Percentiles rank a stretch among this genome's conserved stretches.
phyloP scores from a whole-genome alignment of 2,797 vertebrate species.

The Argyrosomus regius region DNA sequence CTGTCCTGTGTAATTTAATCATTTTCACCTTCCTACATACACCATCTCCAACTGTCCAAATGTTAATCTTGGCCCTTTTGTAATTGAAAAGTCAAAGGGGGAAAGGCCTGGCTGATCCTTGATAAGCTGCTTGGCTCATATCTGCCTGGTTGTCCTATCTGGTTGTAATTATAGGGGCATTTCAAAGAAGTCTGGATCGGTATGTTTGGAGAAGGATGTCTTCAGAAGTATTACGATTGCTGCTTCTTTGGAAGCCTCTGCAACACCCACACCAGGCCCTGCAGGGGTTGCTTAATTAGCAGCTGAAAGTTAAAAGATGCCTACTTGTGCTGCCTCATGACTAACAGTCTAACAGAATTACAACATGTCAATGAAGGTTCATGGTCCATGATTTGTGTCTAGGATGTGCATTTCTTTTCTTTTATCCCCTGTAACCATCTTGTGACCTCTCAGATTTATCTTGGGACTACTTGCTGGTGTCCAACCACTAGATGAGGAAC shows the following conservation, averaged over 20 bases:
- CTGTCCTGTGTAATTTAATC: constrained; percentile 11
- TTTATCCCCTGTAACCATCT: not conserved
- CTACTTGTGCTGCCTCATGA: not conserved
- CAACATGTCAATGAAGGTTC: not conserved
- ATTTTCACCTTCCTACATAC: not conserved
- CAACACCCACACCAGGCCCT: constrained; percentile 20
- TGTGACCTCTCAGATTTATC: not conserved
- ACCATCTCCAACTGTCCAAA: constrained; percentile 29
- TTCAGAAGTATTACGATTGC: constrained; percentile 16
- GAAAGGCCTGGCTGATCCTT: not conserved
- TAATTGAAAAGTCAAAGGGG: constrained; percentile 33
- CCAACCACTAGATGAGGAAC: not conserved
- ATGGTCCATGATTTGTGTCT: not conserved
- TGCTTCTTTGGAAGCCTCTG: constrained; percentile 22
- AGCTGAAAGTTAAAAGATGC: not conserved
- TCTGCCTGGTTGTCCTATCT: constrained; percentile 2
- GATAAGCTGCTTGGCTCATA: constrained; percentile 10
- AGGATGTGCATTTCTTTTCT: not conserved
- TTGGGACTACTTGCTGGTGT: not conserved
- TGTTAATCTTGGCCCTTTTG: constrained; percentile 39
- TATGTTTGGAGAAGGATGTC: constrained; percentile 28
- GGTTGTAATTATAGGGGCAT: constrained; percentile 57
- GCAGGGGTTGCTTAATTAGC: constrained; percentile 12
- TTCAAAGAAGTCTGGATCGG: constrained; percentile 43
- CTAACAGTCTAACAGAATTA: not conserved